These are phyloP conservation scores for Oryctes rhinoceros DNA, from an alignment of 1,140 invertebrate species.

Conservation along the genomic window DNA sequence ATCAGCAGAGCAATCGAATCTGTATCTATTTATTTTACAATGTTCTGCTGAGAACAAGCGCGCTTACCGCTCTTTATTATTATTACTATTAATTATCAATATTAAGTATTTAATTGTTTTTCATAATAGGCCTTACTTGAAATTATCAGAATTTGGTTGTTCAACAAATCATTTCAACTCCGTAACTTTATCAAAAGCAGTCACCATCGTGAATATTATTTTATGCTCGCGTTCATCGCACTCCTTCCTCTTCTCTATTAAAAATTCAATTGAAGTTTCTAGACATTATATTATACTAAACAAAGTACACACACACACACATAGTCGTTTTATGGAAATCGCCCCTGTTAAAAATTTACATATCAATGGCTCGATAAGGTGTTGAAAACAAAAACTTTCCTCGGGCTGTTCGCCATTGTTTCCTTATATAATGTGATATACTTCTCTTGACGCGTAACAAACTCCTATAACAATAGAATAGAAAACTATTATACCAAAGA, in stretches of 20 bases:
- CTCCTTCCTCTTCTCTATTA: background rate
- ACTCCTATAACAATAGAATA: constrained; percentile 12
- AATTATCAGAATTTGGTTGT: too few relatives aligned
- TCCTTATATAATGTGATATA: constrained; percentile 32
- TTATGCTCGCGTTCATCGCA: too few relatives aligned
- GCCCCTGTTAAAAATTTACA: constrained; percentile 31
- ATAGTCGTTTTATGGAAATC: constrained; percentile 7
- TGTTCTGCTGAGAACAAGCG: too few relatives aligned
- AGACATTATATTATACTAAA: constrained; percentile 11
- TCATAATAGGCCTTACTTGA: too few relatives aligned
- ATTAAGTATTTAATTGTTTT: too few relatives aligned
- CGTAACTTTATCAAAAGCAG: too few relatives aligned
- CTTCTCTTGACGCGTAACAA: constrained; percentile 24
- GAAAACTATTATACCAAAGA: constrained; percentile 12
- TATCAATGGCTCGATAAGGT: constrained; percentile 34
- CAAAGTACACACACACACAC: constrained; percentile 13
- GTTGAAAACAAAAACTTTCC: constrained; percentile 34
- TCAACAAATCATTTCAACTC: too few relatives aligned
- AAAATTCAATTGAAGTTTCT: background rate
- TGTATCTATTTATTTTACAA: too few relatives aligned
- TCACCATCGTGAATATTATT: too few relatives aligned
- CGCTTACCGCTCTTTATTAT: too few relatives aligned
- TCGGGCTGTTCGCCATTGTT: background rate
- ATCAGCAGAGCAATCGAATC: too few relatives aligned
- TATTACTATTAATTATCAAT: too few relatives aligned